These are phyloP conservation scores for Exephanes ischioxanthus DNA, from an alignment of 2,888 invertebrate genomes.

Conservation along the genomic window DNA sequence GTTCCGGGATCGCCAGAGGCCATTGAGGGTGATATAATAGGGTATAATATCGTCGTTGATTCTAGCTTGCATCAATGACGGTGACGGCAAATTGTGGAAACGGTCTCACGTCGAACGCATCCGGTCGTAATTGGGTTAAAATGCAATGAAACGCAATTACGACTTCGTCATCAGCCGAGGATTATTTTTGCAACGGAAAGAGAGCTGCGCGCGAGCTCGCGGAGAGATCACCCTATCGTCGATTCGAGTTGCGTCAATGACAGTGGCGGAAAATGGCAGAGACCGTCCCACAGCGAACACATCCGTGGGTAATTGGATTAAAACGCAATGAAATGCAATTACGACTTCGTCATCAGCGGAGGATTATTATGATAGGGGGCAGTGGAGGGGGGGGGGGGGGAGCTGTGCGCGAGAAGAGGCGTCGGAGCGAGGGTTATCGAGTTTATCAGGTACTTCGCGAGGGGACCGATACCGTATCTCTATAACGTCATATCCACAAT, in stretches of 20 bases:
- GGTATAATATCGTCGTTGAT: conserved; percentile 38
- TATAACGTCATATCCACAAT: conserved; percentile 3
- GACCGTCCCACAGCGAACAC: conserved; percentile 33
- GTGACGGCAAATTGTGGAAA: not conserved
- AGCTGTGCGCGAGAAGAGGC: not conserved
- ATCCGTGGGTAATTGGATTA: conserved; percentile 74
- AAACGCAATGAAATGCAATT: conserved; percentile 80
- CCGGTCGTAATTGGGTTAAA: conserved; percentile 76
- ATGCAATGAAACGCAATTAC: conserved; percentile 80
- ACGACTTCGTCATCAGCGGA: conserved; percentile 75
- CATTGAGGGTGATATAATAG: conserved; percentile 12
- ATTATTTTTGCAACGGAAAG: conserved; percentile 33
- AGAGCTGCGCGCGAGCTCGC: not conserved
- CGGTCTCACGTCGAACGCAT: conserved; percentile 25
- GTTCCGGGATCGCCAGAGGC: not conserved
- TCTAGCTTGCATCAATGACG: not conserved
- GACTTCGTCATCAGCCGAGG: conserved; percentile 73
- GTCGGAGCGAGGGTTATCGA: not conserved
- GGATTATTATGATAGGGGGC: conserved; percentile 37
- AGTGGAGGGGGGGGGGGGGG: too few species aligned
- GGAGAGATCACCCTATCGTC: not conserved
- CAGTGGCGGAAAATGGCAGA: conserved; percentile 1
- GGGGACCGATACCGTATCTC: conserved; percentile 1
- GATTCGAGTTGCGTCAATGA: not conserved
- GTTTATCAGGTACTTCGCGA: conserved; percentile 9